phyloP scores from a whole-genome alignment of 2,113 vertebrate species.

The Nothocercus julius region DNA sequence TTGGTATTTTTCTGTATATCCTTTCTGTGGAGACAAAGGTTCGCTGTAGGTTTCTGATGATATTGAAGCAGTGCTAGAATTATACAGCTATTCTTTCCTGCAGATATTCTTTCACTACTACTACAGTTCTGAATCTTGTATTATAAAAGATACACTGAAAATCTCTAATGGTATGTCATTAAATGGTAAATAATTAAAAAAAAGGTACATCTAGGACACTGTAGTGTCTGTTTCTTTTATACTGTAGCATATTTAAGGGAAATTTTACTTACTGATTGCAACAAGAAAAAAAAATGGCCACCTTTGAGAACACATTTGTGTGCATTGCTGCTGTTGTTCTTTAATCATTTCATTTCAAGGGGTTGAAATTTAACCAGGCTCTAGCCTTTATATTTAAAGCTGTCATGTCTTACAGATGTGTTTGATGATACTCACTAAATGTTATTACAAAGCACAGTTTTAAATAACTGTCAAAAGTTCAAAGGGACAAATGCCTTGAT shows the following conservation, averaged over 20 bases:
- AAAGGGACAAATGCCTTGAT: neutral
- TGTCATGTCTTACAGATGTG: neutral
- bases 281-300: neutral
- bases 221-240: too few relatives aligned
- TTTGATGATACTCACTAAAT: neutral
- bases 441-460: neutral
- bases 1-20: neutral
- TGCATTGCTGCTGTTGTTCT: neutral
- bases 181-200: too few relatives aligned
- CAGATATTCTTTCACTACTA: neutral
- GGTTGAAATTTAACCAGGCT: neutral
- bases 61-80: neutral
- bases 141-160: neutral
- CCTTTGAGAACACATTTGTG: neutral
- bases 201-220: neutral
- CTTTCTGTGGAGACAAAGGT: neutral
- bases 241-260: neutral
- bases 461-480: neutral
- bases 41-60: accelerated
- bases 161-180: neutral
- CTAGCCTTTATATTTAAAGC: neutral
- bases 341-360: neutral
- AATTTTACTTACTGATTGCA: neutral
- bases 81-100: neutral
- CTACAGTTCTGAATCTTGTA: neutral